These are phyloP conservation scores for Panorpa germanica DNA, from an alignment of 2,888 invertebrate genomes.

Conservation along the genomic window DNA sequence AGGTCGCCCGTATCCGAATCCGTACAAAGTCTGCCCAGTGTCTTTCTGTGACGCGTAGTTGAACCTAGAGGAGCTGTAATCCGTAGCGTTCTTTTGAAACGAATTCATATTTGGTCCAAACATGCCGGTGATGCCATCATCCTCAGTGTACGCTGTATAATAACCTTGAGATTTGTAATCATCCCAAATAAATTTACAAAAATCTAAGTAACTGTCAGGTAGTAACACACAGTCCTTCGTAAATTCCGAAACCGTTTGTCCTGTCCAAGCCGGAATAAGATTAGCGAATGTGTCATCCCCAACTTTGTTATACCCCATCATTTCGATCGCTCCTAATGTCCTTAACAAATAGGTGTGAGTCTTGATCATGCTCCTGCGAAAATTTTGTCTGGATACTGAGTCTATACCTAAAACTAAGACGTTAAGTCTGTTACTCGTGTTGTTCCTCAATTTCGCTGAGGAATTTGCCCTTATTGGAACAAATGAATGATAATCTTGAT, in stretches of 20 bases:
- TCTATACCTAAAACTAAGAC: constrained; percentile 60
- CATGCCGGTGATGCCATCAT: constrained; percentile 50
- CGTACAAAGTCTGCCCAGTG: constrained; percentile 42
- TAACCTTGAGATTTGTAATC: constrained; percentile 44
- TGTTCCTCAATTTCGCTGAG: constrained; percentile 16
- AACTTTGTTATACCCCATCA: constrained; percentile 72
- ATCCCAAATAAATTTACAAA: too few relatives aligned
- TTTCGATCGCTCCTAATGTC: constrained; percentile 42
- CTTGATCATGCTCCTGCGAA: constrained; percentile 57
- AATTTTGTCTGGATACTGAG: constrained; percentile 58
- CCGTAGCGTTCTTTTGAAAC: constrained; percentile 51
- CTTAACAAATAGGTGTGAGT: constrained; percentile 35
- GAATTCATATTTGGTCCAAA: constrained; percentile 60
- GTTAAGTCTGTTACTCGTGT: too few relatives aligned
- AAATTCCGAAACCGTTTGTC: constrained; percentile 37
- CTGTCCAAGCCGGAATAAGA: constrained; percentile 52
- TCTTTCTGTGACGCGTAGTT: constrained; percentile 38
- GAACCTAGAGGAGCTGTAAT: constrained; percentile 57
- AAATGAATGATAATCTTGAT: constrained; percentile 44
- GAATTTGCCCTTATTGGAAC: constrained; percentile 24
- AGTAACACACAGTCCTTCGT: constrained; percentile 36
- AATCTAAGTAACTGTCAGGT: constrained; percentile 38
- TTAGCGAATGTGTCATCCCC: constrained; percentile 82
- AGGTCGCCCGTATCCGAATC: constrained; percentile 42
- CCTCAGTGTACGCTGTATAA: constrained; percentile 58